A percentile compares a stretch with the other conserved stretches of the same genome.
phyloP scores from a whole-genome alignment of 2,797 vertebrate species.

The Enoplosus armatus region DNA sequence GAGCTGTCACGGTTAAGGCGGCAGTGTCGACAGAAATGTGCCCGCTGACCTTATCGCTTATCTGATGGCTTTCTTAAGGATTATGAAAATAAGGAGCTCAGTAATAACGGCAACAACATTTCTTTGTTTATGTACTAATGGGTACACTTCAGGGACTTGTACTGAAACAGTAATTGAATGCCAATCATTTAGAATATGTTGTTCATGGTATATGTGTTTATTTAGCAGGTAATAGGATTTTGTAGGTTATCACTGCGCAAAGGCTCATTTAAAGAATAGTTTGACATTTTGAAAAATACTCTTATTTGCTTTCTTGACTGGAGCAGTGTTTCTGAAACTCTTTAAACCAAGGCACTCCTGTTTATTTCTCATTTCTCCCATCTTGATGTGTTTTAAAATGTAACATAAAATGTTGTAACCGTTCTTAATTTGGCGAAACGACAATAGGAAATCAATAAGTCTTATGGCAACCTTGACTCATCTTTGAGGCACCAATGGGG shows the following conservation, averaged over 20 bases:
- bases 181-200: not conserved
- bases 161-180: slow-evolving; percentile 22
- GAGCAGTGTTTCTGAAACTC: not conserved
- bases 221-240: not conserved
- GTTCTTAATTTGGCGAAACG: too few relatives aligned
- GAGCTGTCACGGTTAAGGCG: slow-evolving; percentile 53
- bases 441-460: too few relatives aligned
- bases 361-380: not conserved
- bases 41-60: slow-evolving; percentile 33
- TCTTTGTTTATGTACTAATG: slow-evolving; percentile 25
- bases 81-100: slow-evolving; percentile 35
- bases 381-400: too few relatives aligned
- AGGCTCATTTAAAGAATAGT: slow-evolving; percentile 9
- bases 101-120: slow-evolving; percentile 25
- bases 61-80: slow-evolving; percentile 29
- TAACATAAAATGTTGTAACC: too few relatives aligned
- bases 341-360: not conserved
- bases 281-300: slow-evolving; percentile 13
- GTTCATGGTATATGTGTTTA: not conserved
- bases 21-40: slow-evolving; percentile 32
- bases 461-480: not conserved
- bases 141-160: slow-evolving; percentile 7
- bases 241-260: not conserved
- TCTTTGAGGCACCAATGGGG: not conserved
- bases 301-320: not conserved